Conservation (phyloP, 2,888 invertebrate genomes). For the Caenorhabditis afra region DNA sequence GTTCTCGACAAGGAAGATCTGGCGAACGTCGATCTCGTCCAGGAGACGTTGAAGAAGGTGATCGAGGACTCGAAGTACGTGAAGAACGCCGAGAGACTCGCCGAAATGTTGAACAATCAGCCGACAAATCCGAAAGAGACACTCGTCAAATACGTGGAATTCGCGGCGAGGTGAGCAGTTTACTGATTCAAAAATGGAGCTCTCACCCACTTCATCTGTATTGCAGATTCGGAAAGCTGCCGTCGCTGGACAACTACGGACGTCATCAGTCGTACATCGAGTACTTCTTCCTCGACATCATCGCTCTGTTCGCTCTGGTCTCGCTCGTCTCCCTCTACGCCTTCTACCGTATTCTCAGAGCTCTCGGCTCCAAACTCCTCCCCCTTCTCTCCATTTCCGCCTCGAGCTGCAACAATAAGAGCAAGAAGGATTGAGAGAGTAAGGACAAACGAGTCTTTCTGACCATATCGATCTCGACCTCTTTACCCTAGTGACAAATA, state of each 20-base stretch:
- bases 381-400: too few species aligned
- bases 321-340: neutral
- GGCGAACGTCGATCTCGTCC: slow-evolving; percentile 14
- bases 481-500: too few species aligned
- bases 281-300: slow-evolving; percentile 47
- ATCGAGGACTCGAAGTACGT: slow-evolving; percentile 1
- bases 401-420: neutral
- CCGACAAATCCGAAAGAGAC: slow-evolving; percentile 62
- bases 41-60: slow-evolving; percentile 9
- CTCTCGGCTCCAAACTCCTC: neutral
- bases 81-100: slow-evolving; percentile 49
- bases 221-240: slow-evolving; percentile 19
- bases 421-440: neutral
- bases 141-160: slow-evolving; percentile 64
- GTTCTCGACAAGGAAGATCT: slow-evolving; percentile 62
- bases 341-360: neutral
- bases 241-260: slow-evolving; percentile 35
- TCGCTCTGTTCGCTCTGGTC: slow-evolving; percentile 22
- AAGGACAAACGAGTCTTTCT: too few species aligned
- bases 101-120: slow-evolving; percentile 55
- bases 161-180: slow-evolving; percentile 27
- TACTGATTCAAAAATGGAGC: neutral
- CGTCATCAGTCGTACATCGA: slow-evolving; percentile 33
- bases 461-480: too few species aligned
- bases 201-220: too few species aligned